A percentile compares a stretch with the other conserved stretches of the same genome.
Evolutionary conservation across 1,140 invertebrate genomes (phyloP).

Genomic region (Lepidurus arcticus): DNA sequence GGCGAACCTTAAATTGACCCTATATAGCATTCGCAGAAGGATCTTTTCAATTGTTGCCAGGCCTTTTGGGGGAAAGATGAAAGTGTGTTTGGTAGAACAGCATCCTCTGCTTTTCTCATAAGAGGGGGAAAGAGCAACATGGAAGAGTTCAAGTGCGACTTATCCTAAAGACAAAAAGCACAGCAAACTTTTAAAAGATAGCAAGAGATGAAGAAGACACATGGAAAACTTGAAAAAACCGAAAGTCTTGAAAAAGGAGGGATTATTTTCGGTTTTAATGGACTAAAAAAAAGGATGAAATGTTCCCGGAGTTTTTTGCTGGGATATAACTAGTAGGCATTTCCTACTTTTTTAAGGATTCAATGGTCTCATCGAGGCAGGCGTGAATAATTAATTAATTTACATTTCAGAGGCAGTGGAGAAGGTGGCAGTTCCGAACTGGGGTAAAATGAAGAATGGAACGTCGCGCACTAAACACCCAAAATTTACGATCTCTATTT

Average conservation of each 20-base stretch:
- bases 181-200: not conserved
- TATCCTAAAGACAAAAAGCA: not conserved
- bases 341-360: not conserved
- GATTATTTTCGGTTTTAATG: too few species aligned
- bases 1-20: not conserved
- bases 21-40: not conserved
- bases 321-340: not conserved
- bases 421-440: not conserved
- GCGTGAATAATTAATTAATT: not conserved
- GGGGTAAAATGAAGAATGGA: not conserved
- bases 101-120: not conserved
- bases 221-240: not conserved
- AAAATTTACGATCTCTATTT: not conserved
- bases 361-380: not conserved
- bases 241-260: not conserved
- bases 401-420: not conserved
- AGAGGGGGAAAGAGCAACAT: not conserved
- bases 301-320: too few species aligned
- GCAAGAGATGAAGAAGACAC: not conserved
- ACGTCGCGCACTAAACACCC: not conserved
- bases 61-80: not conserved
- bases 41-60: constrained; percentile 8
- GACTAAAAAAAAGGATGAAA: too few species aligned
- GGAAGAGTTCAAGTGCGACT: not conserved
- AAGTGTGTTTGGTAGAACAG: not conserved